These are phyloP conservation scores for Drosophila subsilvestris DNA, from an alignment of 2,888 invertebrate species.

Conservation along the genomic window DNA sequence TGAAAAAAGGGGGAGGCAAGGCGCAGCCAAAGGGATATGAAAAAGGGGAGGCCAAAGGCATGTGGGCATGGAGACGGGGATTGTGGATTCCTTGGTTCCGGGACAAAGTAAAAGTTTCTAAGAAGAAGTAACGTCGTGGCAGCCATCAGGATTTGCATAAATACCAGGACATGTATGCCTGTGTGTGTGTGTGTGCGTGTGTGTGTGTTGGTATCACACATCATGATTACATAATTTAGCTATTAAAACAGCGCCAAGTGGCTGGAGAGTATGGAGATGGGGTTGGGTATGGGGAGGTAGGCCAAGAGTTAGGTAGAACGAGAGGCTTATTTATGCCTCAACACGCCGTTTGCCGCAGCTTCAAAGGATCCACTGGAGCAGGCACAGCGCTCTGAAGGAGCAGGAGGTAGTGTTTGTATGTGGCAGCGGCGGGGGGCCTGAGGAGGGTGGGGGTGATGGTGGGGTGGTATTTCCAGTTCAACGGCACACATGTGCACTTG, in stretches of 20 bases:
- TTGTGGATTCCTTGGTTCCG: neutral
- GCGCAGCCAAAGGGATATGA: neutral
- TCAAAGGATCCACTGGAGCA: constrained; percentile 57
- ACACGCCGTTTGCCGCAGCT: constrained; percentile 77
- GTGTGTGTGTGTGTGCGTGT: constrained; percentile 27
- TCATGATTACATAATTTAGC: constrained; percentile 80
- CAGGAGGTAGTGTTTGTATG: constrained; percentile 6
- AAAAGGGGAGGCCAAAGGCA: neutral
- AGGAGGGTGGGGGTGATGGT: neutral
- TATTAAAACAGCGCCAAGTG: constrained; percentile 70
- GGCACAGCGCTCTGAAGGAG: neutral
- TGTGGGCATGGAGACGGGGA: neutral
- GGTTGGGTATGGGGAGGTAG: constrained; percentile 4
- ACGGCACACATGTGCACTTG: constrained; percentile 75
- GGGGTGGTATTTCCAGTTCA: constrained; percentile 64
- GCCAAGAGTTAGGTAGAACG: constrained; percentile 1
- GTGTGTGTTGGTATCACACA: constrained; percentile 70
- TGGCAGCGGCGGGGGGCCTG: neutral
- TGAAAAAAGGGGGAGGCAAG: neutral
- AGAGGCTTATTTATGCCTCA: constrained; percentile 77
- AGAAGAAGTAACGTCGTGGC: constrained; percentile 61
- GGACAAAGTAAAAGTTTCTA: constrained; percentile 67
- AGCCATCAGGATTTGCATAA: constrained; percentile 71
- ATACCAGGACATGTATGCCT: constrained; percentile 64
- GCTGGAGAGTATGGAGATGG: constrained; percentile 14